Evolutionary conservation across 2,113 vertebrate genomes (phyloP).

Genomic region (Nansenia antarctica): DNA sequence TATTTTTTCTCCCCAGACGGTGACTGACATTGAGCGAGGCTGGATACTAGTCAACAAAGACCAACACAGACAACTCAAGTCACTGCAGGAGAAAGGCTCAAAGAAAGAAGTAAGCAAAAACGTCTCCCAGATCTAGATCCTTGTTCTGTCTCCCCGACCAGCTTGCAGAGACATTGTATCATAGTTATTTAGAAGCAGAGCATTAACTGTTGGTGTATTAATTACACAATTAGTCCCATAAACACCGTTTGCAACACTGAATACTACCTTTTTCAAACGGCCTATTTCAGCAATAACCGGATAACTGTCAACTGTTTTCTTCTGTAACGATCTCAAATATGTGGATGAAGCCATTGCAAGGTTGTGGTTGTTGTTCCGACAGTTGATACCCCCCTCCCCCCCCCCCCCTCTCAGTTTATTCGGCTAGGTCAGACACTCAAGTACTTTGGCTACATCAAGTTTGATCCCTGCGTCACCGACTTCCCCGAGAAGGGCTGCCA

Average conservation of each 20-base stretch:
- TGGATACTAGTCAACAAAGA: constrained; percentile 98
- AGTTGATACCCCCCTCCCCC: neutral
- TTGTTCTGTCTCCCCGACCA: neutral
- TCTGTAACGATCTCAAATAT: too few relatives aligned
- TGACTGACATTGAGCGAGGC: constrained; percentile 92
- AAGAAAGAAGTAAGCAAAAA: constrained; percentile 88
- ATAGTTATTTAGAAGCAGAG: neutral
- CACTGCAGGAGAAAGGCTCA: constrained; percentile 97
- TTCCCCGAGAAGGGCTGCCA: constrained; percentile 98
- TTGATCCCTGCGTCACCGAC: constrained; percentile 94
- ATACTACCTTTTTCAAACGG: too few relatives aligned
- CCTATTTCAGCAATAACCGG: too few relatives aligned
- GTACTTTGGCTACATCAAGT: constrained; percentile 96
- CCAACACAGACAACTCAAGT: constrained; percentile 95
- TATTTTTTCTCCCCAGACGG: constrained; percentile 77
- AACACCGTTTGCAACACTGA: too few relatives aligned
- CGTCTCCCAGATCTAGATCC: neutral
- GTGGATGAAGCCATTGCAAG: neutral
- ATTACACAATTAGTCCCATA: neutral
- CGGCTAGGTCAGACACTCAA: constrained; percentile 91
- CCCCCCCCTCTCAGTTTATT: too few relatives aligned
- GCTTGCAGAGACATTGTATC: neutral
- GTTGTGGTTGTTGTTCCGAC: neutral
- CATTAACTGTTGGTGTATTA: neutral
- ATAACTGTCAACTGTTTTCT: too few relatives aligned